Evolutionary conservation across 2,888 invertebrate genomes (phyloP).

Genomic region (Melipona bicolor): DNA sequence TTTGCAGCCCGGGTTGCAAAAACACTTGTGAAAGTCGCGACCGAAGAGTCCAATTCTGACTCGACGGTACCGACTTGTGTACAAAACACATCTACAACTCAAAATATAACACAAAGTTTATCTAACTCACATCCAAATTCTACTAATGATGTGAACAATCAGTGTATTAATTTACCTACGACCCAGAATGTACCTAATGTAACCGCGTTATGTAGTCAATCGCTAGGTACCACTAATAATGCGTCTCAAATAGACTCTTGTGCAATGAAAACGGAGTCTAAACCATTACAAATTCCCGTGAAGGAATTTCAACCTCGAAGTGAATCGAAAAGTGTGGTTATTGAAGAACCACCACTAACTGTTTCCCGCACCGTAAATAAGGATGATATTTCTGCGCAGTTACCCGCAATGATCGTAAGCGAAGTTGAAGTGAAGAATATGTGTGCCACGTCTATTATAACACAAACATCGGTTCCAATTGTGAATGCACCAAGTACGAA

Average conservation of each 20-base stretch:
- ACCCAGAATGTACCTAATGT: slow-evolving; percentile 66
- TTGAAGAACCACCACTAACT: slow-evolving; percentile 66
- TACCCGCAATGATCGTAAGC: slow-evolving; percentile 58
- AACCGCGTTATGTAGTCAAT: slow-evolving; percentile 72
- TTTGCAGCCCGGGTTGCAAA: slow-evolving; percentile 83
- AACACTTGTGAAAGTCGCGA: slow-evolving; percentile 72
- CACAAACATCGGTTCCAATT: slow-evolving; percentile 51
- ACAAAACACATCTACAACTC: slow-evolving; percentile 61
- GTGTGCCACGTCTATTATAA: slow-evolving; percentile 28
- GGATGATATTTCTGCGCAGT: slow-evolving; percentile 81
- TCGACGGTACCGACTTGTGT: slow-evolving; percentile 66
- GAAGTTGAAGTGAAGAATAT: slow-evolving; percentile 58
- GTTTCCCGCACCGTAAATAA: slow-evolving; percentile 66
- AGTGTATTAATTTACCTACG: slow-evolving; percentile 68
- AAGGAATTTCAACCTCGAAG: slow-evolving; percentile 77
- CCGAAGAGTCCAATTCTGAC: slow-evolving; percentile 67
- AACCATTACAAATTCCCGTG: slow-evolving; percentile 73
- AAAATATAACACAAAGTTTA: slow-evolving; percentile 68
- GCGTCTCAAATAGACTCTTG: slow-evolving; percentile 61
- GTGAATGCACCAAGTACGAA: slow-evolving; percentile 56
- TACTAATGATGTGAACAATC: slow-evolving; percentile 71
- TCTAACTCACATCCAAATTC: slow-evolving; percentile 70
- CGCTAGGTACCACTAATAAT: slow-evolving; percentile 63
- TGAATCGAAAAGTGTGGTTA: slow-evolving; percentile 70
- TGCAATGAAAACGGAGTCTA: slow-evolving; percentile 70